Conservation (phyloP, 2,888 invertebrate species). For the Chelonus formosanus region DNA sequence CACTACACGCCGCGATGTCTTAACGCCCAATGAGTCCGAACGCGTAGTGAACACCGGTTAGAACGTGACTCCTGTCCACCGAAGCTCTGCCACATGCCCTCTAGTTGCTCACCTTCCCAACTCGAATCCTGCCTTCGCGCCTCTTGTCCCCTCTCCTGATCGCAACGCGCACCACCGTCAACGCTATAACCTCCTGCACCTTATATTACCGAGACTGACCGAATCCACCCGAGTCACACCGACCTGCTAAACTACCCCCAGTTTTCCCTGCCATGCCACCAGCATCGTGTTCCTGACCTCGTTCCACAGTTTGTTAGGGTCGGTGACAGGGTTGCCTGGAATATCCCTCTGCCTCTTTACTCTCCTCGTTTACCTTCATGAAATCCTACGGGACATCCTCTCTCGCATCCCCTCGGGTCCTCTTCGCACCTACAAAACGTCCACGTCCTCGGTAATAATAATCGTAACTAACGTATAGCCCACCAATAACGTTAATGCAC, state of each 20-base stretch:
- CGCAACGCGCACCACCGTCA: slow-evolving; percentile 2
- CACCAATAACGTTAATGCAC: slow-evolving; percentile 29
- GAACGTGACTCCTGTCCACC: slow-evolving; percentile 39
- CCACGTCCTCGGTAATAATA: slow-evolving; percentile 26
- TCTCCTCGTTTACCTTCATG: not conserved
- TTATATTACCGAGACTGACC: slow-evolving; percentile 28
- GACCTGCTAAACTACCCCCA: slow-evolving; percentile 39
- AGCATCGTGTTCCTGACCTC: slow-evolving; percentile 57
- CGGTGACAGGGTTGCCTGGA: slow-evolving; percentile 52
- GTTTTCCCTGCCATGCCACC: slow-evolving; percentile 29
- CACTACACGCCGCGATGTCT: slow-evolving; percentile 54
- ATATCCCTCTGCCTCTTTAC: not conserved
- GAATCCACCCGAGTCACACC: slow-evolving; percentile 48
- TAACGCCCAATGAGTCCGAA: slow-evolving; percentile 58
- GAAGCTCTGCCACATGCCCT: slow-evolving; percentile 29
- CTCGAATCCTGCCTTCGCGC: slow-evolving; percentile 21
- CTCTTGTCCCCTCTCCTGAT: slow-evolving; percentile 19
- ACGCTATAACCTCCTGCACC: not conserved
- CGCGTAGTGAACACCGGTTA: slow-evolving; percentile 25
- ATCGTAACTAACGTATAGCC: slow-evolving; percentile 28
- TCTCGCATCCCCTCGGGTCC: slow-evolving; percentile 18
- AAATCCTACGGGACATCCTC: slow-evolving; percentile 10
- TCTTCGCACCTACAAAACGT: slow-evolving; percentile 29
- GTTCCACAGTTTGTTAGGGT: slow-evolving; percentile 57
- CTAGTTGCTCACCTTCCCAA: slow-evolving; percentile 25